Percentiles rank a stretch among this genome's conserved stretches.
Conservation (phyloP, 2,113 vertebrate genomes). For the Hiodon tergisus region DNA sequence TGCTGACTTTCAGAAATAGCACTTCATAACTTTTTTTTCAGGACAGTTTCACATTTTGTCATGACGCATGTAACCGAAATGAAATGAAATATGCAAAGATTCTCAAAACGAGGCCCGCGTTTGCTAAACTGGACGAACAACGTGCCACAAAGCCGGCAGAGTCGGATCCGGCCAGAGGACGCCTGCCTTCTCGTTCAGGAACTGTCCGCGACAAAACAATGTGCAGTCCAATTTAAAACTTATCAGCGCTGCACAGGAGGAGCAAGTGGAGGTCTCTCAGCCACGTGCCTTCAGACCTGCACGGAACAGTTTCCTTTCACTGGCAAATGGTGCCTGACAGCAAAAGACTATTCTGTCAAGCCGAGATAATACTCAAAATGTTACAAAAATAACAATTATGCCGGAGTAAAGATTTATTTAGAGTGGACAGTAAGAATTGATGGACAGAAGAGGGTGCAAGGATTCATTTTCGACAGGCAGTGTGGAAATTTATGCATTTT, state of each 20-base stretch:
- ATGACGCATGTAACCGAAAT: slow-evolving; percentile 7
- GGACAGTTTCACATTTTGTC: slow-evolving; percentile 4
- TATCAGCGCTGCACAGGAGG: slow-evolving; percentile 62
- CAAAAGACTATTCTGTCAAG: slow-evolving; percentile 45
- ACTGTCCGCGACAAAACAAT: slow-evolving; percentile 48
- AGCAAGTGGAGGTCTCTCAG: slow-evolving; percentile 39
- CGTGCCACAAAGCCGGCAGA: too few relatives aligned
- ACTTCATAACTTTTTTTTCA: slow-evolving; percentile 32
- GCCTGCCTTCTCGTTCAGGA: slow-evolving; percentile 6
- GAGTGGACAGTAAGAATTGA: background rate
- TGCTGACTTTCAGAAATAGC: slow-evolving; percentile 3
- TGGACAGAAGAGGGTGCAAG: background rate
- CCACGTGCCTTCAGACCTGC: slow-evolving; percentile 43
- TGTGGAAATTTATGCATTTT: background rate
- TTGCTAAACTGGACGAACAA: too few relatives aligned
- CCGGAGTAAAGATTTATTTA: slow-evolving; percentile 27
- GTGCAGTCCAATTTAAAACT: slow-evolving; percentile 51
- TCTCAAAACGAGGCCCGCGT: too few relatives aligned
- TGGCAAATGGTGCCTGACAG: slow-evolving; percentile 29
- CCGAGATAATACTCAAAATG: slow-evolving; percentile 50
- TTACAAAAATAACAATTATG: slow-evolving; percentile 50
- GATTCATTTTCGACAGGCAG: background rate
- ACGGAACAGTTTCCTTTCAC: slow-evolving; percentile 46
- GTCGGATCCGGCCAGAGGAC: background rate
- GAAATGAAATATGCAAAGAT: background rate